Base-by-base conservation (phyloP, 2,888 invertebrate genomes). In the Xestia ashworthii region DNA sequence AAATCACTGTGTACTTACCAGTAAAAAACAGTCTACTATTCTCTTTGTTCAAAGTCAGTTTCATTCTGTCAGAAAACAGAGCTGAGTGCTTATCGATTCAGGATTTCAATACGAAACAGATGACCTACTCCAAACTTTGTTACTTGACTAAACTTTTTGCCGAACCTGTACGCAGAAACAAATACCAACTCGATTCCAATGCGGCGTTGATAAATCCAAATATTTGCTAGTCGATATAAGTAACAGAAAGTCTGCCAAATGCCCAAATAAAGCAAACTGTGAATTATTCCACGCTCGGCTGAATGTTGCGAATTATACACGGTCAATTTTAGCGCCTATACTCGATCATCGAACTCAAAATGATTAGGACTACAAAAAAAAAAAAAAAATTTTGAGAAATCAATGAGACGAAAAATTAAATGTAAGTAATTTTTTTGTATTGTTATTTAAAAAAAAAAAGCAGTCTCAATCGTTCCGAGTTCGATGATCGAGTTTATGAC, bases 41-140 rank as follows among this genome's bases (percentile, higher is more conserved):
- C 6, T 50, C 16, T 64, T 74, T 55, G 60, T 80, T 71, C 41
- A 3, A 19, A 22, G 38, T 80, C 53, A 44, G 46, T 68, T 68
- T 16, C 11, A 48, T 19, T 53, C 60, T 41, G 44, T 64, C 11
- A 55, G 64, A 58, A 80, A 72, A 25, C 53, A 60, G 62, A 67
- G 32, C 50, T 48, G 67, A 64, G 25, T 73, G 41, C 41, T 41
- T 9, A 44, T 69, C 46, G 25, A 85, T 73, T 85, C 73, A 58
- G 48, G 41, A 73, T 70, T 72, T 41, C 71, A 72, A 19, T 67
- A 58, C 55, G 44, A 55, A 71, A 66, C 72, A 67, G 70, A 81
- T 71, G 38, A 68, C 32, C 53, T 50, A 66, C 68, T 78, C 41
- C n/a, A 67, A 78, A 82, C 65, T 85, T 77, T 65, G 72, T 79